Conservation (phyloP, 2,113 vertebrate genomes). For the Bostrychus sinensis region DNA sequence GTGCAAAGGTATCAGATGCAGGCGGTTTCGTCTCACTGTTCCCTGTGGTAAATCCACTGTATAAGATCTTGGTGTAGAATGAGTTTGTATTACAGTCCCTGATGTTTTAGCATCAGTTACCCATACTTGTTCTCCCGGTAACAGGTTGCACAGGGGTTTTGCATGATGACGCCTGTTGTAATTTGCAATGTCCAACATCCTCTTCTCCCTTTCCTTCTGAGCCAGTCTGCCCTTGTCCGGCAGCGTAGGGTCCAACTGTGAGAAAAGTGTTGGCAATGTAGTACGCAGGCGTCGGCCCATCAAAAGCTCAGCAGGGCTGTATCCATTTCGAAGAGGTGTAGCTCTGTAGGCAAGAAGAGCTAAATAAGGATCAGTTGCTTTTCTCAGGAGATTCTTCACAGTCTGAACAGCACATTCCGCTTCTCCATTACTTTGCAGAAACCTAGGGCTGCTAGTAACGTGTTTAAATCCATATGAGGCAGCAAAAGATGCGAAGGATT, state of each 20-base stretch:
- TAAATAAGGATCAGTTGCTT: no score
- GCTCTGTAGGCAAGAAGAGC: no score
- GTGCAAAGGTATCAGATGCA: background rate
- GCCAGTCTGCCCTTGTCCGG: no score
- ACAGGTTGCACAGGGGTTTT: background rate
- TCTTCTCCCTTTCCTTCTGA: no score
- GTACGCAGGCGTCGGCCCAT: no score
- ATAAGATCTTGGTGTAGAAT: slow-evolving; percentile 1
- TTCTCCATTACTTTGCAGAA: no score
- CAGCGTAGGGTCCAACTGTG: no score
- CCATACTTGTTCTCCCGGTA: background rate
- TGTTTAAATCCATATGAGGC: background rate
- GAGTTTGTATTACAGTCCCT: background rate
- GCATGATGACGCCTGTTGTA: background rate
- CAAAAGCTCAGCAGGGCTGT: no score
- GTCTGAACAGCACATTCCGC: no score
- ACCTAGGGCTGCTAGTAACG: background rate
- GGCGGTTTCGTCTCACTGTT: background rate
- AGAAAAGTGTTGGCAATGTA: no score
- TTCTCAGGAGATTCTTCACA: no score
- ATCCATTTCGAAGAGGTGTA: no score
- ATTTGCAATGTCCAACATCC: background rate
- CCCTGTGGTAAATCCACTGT: background rate
- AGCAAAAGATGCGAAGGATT: background rate
- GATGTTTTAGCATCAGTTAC: background rate